Percentiles rank a stretch among this genome's conserved stretches.
phyloP scores from a whole-genome alignment of 2,888 invertebrate genomes.

The Encarsia formosa region DNA sequence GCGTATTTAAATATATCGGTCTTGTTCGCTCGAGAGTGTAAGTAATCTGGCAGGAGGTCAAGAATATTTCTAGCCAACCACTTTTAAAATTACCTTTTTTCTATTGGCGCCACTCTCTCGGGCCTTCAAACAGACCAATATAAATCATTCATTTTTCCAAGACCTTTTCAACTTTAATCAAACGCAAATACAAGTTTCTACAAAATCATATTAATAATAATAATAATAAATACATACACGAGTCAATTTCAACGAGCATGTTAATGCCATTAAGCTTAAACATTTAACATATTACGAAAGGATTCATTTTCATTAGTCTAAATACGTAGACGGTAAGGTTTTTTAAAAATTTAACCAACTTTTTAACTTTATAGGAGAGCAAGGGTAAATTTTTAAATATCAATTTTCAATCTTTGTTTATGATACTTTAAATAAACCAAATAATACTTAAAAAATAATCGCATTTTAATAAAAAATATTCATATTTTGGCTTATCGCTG shows the following conservation, averaged over 20 bases:
- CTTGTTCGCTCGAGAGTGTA: slow-evolving; percentile 2
- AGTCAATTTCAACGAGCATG: slow-evolving; percentile 52
- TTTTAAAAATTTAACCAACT: slow-evolving; percentile 10
- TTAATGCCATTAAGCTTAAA: slow-evolving; percentile 51
- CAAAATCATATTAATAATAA: too few relatives aligned
- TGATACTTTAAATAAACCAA: slow-evolving; percentile 45
- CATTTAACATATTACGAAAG: slow-evolving; percentile 30
- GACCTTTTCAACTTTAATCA: too few relatives aligned
- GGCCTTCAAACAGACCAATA: too few relatives aligned
- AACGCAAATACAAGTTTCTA: too few relatives aligned
- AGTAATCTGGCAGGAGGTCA: slow-evolving; percentile 27
- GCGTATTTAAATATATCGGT: too few relatives aligned
- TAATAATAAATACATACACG: slow-evolving; percentile 50
- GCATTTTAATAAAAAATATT: slow-evolving; percentile 49
- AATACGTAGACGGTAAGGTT: slow-evolving; percentile 12
- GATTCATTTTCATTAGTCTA: too few relatives aligned
- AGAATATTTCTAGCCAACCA: slow-evolving; percentile 24
- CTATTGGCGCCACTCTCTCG: slow-evolving; percentile 24
- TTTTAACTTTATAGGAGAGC: slow-evolving; percentile 8
- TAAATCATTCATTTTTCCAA: too few relatives aligned
- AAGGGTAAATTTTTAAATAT: slow-evolving; percentile 19
- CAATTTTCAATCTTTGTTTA: slow-evolving; percentile 49
- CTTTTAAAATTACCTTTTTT: slow-evolving; percentile 19
- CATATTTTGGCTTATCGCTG: slow-evolving; percentile 51
- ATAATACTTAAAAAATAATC: slow-evolving; percentile 39